These are phyloP conservation scores for Drosophila baimaii DNA, from an alignment of 1,140 invertebrate genomes.

Conservation along the genomic window DNA sequence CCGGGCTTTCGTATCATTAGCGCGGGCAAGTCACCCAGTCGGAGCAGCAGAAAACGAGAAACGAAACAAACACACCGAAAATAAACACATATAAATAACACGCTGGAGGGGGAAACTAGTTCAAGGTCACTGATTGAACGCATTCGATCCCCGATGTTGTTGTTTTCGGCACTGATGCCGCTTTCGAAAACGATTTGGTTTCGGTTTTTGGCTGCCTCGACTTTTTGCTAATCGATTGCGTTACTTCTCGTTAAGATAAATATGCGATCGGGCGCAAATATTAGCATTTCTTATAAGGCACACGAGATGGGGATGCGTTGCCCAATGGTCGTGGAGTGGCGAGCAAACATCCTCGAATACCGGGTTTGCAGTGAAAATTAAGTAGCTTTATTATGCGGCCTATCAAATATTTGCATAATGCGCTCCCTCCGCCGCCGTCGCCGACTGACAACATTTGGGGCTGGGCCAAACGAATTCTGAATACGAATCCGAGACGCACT, in stretches of 20 bases:
- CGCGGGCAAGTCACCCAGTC: constrained; percentile 36
- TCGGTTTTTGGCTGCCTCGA: constrained; percentile 22
- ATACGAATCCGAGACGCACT: constrained; percentile 59
- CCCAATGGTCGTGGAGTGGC: constrained; percentile 48
- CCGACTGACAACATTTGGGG: constrained; percentile 30
- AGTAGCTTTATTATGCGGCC: constrained; percentile 65
- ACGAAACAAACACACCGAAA: constrained; percentile 43
- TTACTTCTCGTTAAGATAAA: constrained; percentile 62
- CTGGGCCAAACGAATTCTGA: constrained; percentile 62
- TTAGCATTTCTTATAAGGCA: constrained; percentile 67
- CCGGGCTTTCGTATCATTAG: constrained; percentile 60
- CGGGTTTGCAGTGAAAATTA: constrained; percentile 40
- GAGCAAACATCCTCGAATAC: constrained; percentile 54
- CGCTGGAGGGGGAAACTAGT: constrained; percentile 67
- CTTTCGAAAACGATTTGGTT: constrained; percentile 48
- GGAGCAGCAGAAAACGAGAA: constrained; percentile 44
- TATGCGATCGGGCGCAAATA: constrained; percentile 56
- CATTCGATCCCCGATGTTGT: constrained; percentile 40
- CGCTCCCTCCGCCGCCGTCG: constrained; percentile 3
- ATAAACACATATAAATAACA: constrained; percentile 28
- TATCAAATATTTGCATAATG: constrained; percentile 71
- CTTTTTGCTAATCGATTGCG: constrained; percentile 69
- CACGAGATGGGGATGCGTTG: constrained; percentile 29
- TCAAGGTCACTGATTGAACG: constrained; percentile 78
- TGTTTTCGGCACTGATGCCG: constrained; percentile 24